Conservation (phyloP, 1,140 invertebrate species). For the Drosophila willistoni region DNA sequence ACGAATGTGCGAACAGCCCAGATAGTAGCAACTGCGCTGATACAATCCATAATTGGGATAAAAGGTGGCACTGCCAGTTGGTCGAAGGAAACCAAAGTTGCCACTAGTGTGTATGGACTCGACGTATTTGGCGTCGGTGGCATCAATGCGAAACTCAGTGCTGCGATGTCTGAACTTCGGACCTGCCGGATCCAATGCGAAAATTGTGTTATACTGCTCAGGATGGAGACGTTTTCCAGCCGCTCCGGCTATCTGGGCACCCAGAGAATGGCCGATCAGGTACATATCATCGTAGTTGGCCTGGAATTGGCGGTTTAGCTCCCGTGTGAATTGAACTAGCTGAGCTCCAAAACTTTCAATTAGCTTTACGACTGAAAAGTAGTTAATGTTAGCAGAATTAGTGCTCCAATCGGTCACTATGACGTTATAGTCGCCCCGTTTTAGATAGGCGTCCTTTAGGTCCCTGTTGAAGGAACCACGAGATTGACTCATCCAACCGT, state of each 20-base stretch:
- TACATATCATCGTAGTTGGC: conserved; percentile 85
- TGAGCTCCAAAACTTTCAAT: conserved; percentile 82
- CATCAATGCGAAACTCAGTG: conserved; percentile 85
- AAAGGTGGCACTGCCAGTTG: conserved; percentile 88
- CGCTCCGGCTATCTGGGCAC: conserved; percentile 91
- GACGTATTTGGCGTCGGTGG: conserved; percentile 88
- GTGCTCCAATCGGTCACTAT: conserved; percentile 87
- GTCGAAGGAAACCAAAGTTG: conserved; percentile 83
- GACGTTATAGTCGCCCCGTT: conserved; percentile 85
- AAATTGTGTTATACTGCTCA: conserved; percentile 85
- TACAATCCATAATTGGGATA: conserved; percentile 88
- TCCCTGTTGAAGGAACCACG: conserved; percentile 77
- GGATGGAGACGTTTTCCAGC: conserved; percentile 86
- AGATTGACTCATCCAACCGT: conserved; percentile 82
- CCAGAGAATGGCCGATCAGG: conserved; percentile 93
- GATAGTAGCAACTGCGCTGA: conserved; percentile 74
- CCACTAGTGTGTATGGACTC: conserved; percentile 89
- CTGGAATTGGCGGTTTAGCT: conserved; percentile 42
- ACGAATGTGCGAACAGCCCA: conserved; percentile 85
- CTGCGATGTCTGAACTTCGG: conserved; percentile 86
- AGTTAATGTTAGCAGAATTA: conserved; percentile 84
- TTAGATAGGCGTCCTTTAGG: conserved; percentile 84
- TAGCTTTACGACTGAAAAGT: conserved; percentile 83
- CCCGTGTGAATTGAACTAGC: conserved; percentile 76
- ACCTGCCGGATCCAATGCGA: conserved; percentile 89